Evolutionary conservation across 1,140 invertebrate genomes (phyloP), one percentile per base, ranked within the genome.

Genomic region (Achroia grisella): DNA sequence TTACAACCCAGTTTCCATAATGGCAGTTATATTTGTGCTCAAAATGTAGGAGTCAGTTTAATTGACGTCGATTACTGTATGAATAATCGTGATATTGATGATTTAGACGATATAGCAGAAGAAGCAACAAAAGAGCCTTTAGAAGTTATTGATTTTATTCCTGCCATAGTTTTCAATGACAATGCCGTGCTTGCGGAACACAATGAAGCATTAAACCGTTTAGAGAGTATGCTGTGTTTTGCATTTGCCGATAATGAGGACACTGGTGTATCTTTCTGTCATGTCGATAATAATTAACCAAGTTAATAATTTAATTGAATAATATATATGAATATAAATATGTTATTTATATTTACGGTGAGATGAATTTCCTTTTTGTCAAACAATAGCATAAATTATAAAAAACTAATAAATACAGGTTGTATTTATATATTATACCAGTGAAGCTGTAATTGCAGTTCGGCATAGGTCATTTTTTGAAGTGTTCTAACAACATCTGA

Each of bases 111-210:
- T 2, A 44, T 46, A 10, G 67, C 66, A 0, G 48, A 71, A 36
- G 37, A 47, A 15, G 51, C 51, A 1, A 40, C 72, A 0, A 15
- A 11, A 3, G 32, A 29, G 10, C 61, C 72, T 1, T 61, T 79
- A 47, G 14, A 23, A 15, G 30, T 48, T 0, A 72, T 82, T 4
- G 64, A 77, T 27, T 73, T 66, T 35, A 57, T 82, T n/a, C 78
- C 78, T 4, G 69, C 57, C 11, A 63, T 82, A 4, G 44, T 69
- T n/a, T 69, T 76, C 32, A 80, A 80, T 44, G 63, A 71, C 30
- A 33, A 43, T 2, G 62, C 64, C 0, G 52, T 71, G 46, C 1
- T 44, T 0, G 14, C 34, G 0, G 28, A 48, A 28, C 56, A 67
- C 39, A 48, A 17, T 6, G 41, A 65, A 10, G 72, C 60, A 0